Evolutionary conservation across 2,797 vertebrate genomes (phyloP).

Genomic region (Characodon lateralis): DNA sequence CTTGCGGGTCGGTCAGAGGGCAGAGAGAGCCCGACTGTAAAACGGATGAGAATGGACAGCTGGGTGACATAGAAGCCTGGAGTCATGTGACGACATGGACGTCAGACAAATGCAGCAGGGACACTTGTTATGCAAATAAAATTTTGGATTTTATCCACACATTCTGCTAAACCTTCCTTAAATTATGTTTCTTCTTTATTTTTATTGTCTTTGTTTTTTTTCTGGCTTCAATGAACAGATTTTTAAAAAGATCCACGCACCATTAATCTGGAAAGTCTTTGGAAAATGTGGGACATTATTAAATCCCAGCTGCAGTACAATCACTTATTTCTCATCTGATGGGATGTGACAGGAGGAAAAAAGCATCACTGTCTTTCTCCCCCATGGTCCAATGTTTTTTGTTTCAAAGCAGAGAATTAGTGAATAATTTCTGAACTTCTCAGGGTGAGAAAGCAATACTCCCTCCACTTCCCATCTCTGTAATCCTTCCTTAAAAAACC

Average conservation of each 20-base stretch:
- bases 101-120: slow-evolving; percentile 47
- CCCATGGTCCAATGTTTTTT: slow-evolving; percentile 4
- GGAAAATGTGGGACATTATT: not conserved
- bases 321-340: slow-evolving; percentile 45
- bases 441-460: slow-evolving; percentile 73
- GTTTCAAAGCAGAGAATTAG: slow-evolving; percentile 20
- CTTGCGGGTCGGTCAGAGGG: slow-evolving; percentile 77
- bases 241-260: not conserved
- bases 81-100: slow-evolving; percentile 11
- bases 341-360: not conserved
- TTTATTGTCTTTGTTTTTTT: slow-evolving; percentile 6
- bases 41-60: slow-evolving; percentile 92
- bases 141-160: slow-evolving; percentile 38
- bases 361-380: not conserved
- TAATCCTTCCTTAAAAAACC: slow-evolving; percentile 79
- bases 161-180: slow-evolving; percentile 34
- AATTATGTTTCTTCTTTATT: slow-evolving; percentile 47
- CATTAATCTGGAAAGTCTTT: not conserved
- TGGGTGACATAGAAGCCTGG: slow-evolving; percentile 90
- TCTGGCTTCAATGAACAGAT: not conserved
- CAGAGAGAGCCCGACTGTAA: slow-evolving; percentile 87
- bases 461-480: slow-evolving; percentile 26
- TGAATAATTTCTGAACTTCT: slow-evolving; percentile 60
- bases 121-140: slow-evolving; percentile 58
- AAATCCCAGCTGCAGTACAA: slow-evolving; percentile 43